A percentile compares a stretch with the other conserved stretches of the same genome.
Conservation (phyloP, 1,140 invertebrate species). For the Sesamia nonagrioides region DNA sequence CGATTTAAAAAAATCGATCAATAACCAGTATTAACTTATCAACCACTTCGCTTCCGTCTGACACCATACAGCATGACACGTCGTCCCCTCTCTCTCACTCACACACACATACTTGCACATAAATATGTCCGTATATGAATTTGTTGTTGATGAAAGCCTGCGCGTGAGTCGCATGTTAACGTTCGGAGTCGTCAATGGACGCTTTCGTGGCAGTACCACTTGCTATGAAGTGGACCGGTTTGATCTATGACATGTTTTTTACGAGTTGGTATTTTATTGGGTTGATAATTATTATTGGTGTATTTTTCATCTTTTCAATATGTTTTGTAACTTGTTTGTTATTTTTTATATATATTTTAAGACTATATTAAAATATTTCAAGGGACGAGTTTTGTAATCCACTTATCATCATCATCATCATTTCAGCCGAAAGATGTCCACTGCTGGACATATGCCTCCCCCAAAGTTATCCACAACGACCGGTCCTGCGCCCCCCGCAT, state of each 20-base stretch:
- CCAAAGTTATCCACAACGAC: no score
- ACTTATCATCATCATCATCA: no score
- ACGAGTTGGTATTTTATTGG: background rate
- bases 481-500: no score
- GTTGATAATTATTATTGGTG: background rate
- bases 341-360: no score
- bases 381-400: no score
- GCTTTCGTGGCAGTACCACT: slow-evolving; percentile 34
- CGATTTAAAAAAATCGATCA: background rate
- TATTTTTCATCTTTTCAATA: background rate
- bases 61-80: background rate
- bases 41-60: background rate
- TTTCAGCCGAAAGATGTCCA: no score
- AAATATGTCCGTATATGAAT: slow-evolving; percentile 40
- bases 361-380: no score
- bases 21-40: background rate
- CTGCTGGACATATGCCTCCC: no score
- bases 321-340: no score
- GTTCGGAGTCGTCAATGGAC: slow-evolving; percentile 40
- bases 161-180: slow-evolving; percentile 63
- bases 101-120: slow-evolving; percentile 11
- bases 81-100: background rate
- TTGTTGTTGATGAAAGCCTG: slow-evolving; percentile 65
- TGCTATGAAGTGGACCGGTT: slow-evolving; percentile 13
- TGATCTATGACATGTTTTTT: slow-evolving; percentile 9